Evolutionary conservation across 2,888 invertebrate species (phyloP), one percentile per base, ranked within the genome.

Genomic region (Lasioglossum figueresi): DNA sequence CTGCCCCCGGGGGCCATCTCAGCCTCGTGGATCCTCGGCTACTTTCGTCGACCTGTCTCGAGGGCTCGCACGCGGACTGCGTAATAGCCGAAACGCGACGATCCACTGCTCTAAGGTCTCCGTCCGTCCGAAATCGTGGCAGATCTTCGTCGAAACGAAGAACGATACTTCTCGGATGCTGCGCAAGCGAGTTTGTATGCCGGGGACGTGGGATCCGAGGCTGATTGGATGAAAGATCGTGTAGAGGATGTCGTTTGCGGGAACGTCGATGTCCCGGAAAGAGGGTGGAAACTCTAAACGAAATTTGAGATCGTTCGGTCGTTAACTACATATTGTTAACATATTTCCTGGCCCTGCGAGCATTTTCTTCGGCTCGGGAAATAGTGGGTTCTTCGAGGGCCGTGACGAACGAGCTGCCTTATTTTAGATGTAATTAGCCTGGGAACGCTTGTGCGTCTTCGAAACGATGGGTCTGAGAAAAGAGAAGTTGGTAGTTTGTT

Each of bases 101-200:
- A 23, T 52, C 23, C 23, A 6, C 52, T 19, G 10, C 52, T 52
- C 23, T 1, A 23, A 52, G 52, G 52, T 52, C 52, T 23, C 23
- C n/a, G 8, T 2, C 23, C 10, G 23, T n/a, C 52, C 52, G 52
- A 52, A 52, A 52, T 52, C 52, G 52, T 52, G 52, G 52, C 23
- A 34, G 40, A 31, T 16, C 27, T 16, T 31, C 59, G 37, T 16
- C 45, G 48, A 27, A 52, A 34, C 31, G 59, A 63, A 31, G 59
- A 52, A 63, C 31, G 27, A 63, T 31, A 63, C 59, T 63, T 63
- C 31, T 16, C 31, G 31, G 31, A 63, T 31, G 59, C 59, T 63
- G 59, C 27, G 59, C 59, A 63, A 63, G 59, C 59, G 76, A 77
- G 19, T 52, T 48, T 16, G 68, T 77, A 68, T 77, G 68, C 76